These are phyloP conservation scores for Tetragonula carbonaria DNA, from an alignment of 2,888 invertebrate species.

Conservation along the genomic window DNA sequence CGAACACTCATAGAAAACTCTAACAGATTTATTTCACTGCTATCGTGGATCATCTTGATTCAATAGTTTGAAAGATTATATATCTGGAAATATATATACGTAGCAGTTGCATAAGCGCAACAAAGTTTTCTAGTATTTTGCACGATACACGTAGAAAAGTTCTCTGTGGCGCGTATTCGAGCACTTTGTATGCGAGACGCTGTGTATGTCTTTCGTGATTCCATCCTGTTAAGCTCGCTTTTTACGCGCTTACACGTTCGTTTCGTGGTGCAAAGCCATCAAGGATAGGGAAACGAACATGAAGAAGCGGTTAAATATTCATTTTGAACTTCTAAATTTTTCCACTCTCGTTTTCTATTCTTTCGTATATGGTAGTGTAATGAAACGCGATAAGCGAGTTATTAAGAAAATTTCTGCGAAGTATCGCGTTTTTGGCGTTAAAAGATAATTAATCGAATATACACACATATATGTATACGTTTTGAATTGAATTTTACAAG, in stretches of 20 bases:
- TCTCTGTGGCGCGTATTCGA: not conserved
- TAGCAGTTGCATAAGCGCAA: not conserved
- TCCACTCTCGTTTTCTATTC: not conserved
- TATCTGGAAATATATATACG: too few species aligned
- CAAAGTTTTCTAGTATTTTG: not conserved
- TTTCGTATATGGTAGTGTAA: not conserved
- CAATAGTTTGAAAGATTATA: too few species aligned
- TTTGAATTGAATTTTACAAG: too few species aligned
- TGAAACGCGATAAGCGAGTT: not conserved
- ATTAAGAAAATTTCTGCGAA: too few species aligned
- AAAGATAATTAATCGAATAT: too few species aligned
- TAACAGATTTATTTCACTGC: too few species aligned
- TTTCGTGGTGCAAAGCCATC: not conserved
- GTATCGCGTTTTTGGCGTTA: too few species aligned
- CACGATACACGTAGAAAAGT: not conserved
- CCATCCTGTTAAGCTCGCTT: not conserved
- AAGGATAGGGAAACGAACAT: not conserved
- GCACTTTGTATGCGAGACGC: not conserved
- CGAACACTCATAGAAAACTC: too few species aligned
- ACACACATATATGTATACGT: too few species aligned
- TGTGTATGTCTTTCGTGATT: not conserved
- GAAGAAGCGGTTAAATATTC: not conserved
- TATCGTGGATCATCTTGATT: too few species aligned
- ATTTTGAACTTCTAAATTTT: too few species aligned
- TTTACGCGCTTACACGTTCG: constrained; percentile 9